Conservation (phyloP, 2,888 invertebrate genomes). For the Drosophila flavopinicola region DNA sequence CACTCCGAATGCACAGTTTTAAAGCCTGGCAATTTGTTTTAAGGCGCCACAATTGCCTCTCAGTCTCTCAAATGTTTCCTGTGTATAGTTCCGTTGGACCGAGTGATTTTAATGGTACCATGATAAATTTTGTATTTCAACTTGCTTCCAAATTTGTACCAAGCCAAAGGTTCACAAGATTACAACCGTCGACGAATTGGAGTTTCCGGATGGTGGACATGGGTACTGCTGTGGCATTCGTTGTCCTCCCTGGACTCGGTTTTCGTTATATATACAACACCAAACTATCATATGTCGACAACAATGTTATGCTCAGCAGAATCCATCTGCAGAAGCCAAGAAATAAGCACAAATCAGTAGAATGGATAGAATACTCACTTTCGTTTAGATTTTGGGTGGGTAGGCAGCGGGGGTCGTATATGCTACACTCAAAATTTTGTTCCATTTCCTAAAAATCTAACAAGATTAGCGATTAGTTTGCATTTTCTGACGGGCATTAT, state of each 20-base stretch:
- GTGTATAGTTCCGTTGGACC: not conserved
- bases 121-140: slow-evolving; percentile 29
- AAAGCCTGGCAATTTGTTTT: no score
- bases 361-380: no score
- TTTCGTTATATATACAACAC: slow-evolving; percentile 26
- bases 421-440: slow-evolving; percentile 5
- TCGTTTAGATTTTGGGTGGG: not conserved
- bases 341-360: slow-evolving; percentile 23
- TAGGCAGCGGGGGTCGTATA: not conserved
- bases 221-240: no score
- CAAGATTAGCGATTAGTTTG: not conserved
- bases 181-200: no score
- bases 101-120: slow-evolving; percentile 31
- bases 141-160: slow-evolving; percentile 39
- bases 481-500: not conserved
- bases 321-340: slow-evolving; percentile 19
- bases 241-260: not conserved
- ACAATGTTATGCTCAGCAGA: slow-evolving; percentile 9
- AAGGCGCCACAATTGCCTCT: no score
- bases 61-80: no score
- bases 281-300: slow-evolving; percentile 10
- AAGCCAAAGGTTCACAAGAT: no score
- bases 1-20: no score
- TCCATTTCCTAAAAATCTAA: slow-evolving; percentile 10
- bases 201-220: no score